A percentile compares a stretch with the other conserved stretches of the same genome.
phyloP scores from a whole-genome alignment of 2,888 invertebrate genomes.

The Tenthredo scrophulariae region DNA sequence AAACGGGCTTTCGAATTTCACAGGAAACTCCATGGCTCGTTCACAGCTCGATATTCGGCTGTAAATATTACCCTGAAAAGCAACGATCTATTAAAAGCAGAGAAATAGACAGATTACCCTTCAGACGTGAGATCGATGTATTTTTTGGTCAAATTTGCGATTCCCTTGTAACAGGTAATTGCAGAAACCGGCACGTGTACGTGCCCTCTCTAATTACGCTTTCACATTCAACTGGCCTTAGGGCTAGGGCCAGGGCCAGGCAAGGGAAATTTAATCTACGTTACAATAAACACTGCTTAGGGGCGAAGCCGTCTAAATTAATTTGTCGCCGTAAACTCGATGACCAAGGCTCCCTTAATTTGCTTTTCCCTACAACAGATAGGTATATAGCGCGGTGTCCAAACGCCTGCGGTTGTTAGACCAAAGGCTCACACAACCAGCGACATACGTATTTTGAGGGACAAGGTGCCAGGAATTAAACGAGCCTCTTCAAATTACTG shows the following conservation, averaged over 20 bases:
- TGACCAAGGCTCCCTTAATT: slow-evolving; percentile 44
- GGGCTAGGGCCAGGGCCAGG: neutral
- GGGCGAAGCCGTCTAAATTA: slow-evolving; percentile 57
- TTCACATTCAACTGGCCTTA: slow-evolving; percentile 26
- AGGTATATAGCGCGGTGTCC: neutral
- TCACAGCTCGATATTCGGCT: neutral
- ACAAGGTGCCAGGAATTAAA: neutral
- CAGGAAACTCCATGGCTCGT: neutral
- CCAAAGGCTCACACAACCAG: neutral
- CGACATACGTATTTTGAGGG: neutral
- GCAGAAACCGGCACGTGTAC: neutral
- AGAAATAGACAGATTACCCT: neutral
- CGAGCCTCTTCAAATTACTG: neutral
- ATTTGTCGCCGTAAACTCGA: slow-evolving; percentile 58
- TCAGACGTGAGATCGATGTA: neutral
- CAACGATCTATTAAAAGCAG: neutral
- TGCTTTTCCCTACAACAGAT: slow-evolving; percentile 11
- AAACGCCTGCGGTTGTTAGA: neutral
- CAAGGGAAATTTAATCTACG: slow-evolving; percentile 40
- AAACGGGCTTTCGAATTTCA: too few relatives aligned
- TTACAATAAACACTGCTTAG: slow-evolving; percentile 55
- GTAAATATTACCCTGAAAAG: too few relatives aligned
- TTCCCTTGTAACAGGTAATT: neutral
- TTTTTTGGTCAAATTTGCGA: neutral
- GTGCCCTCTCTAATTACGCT: slow-evolving; percentile 19